Conservation (phyloP, 2,113 vertebrate genomes). For the Acanthisitta chloris region DNA sequence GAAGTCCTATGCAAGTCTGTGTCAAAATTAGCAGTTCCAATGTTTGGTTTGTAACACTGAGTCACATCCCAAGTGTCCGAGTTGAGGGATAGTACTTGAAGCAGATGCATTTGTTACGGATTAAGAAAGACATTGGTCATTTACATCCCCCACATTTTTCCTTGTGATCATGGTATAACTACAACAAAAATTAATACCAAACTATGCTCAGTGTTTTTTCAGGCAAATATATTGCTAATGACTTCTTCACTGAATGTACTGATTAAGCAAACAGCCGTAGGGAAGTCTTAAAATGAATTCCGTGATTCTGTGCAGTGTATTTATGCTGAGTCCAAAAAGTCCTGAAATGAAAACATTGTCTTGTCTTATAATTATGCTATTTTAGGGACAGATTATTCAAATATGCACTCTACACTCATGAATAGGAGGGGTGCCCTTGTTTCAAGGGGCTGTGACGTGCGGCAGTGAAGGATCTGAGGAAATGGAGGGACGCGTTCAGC, state of each 20-base stretch:
- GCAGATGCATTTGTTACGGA: not conserved
- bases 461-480: not conserved
- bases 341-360: conserved; percentile 30
- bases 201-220: not conserved
- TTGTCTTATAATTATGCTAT: conserved; percentile 6
- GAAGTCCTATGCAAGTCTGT: not conserved
- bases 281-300: conserved; percentile 21
- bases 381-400: conserved; percentile 5
- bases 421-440: not conserved
- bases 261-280: conserved; percentile 47
- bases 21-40: not conserved
- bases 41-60: not conserved
- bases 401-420: accelerated
- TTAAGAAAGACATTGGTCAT: not conserved
- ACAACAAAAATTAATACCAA: not conserved
- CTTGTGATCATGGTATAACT: not conserved
- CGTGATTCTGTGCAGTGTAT: not conserved
- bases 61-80: not conserved
- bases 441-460: not conserved
- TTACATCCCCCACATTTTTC: not conserved
- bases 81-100: not conserved
- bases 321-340: conserved; percentile 13
- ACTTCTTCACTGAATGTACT: conserved; percentile 32
- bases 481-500: accelerated
- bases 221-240: conserved; percentile 18